phyloP scores from a whole-genome alignment of 2,113 vertebrate genomes.

The Coptodon bakossiorum region DNA sequence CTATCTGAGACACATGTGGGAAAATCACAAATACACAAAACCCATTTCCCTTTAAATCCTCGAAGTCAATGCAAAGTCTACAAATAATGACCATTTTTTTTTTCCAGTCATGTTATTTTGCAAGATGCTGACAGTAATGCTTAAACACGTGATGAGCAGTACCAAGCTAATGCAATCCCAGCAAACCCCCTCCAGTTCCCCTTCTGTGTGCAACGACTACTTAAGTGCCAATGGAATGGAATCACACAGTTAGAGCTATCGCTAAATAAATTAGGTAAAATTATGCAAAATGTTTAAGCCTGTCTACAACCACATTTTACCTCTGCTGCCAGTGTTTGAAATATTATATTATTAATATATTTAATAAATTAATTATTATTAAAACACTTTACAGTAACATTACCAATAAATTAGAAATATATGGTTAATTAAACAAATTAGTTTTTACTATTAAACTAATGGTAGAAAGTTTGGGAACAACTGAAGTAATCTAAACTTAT shows the following conservation, averaged over 20 bases:
- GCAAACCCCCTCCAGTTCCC: constrained; percentile 73
- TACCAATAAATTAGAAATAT: background rate
- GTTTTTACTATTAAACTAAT: background rate
- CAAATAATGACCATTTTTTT: constrained; percentile 33
- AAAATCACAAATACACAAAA: constrained; percentile 42
- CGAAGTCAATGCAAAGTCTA: constrained; percentile 35
- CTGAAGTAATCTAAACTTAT: background rate
- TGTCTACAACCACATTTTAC: background rate
- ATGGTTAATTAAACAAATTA: background rate
- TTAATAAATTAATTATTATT: background rate
- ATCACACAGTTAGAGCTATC: background rate
- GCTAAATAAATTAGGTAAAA: background rate
- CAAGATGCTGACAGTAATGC: constrained; percentile 65
- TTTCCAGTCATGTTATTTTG: constrained; percentile 58
- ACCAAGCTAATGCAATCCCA: constrained; percentile 70
- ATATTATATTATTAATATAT: background rate
- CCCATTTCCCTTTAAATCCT: constrained; percentile 50
- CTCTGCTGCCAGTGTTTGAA: background rate
- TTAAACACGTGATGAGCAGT: constrained; percentile 64
- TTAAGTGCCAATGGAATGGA: background rate
- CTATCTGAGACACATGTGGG: constrained; percentile 9
- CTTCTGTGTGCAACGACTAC: constrained; percentile 34
- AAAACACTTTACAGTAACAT: background rate
- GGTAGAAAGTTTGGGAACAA: background rate
- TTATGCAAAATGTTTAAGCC: background rate